Evolutionary conservation across 2,797 vertebrate species (phyloP).

Genomic region (Crypturellus tataupa): DNA sequence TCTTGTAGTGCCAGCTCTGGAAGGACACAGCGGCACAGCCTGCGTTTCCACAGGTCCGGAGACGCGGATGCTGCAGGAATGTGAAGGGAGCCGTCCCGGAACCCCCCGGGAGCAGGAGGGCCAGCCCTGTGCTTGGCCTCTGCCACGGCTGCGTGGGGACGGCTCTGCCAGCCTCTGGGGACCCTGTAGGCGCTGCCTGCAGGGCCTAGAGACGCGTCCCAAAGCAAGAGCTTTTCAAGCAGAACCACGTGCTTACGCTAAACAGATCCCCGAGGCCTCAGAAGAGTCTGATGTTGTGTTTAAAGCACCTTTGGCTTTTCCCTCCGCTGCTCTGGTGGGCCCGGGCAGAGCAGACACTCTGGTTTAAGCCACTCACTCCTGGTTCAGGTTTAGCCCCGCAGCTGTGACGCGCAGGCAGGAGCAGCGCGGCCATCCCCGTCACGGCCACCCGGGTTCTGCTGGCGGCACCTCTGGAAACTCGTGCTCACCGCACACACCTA

Average conservation of each 20-base stretch:
- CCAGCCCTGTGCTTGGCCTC: too few relatives aligned
- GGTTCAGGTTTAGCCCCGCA: slow-evolving; percentile 22
- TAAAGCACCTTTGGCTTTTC: background rate
- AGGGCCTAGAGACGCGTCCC: background rate
- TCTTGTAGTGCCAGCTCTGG: background rate
- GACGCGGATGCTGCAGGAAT: background rate
- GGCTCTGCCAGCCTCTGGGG: background rate
- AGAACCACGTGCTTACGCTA: background rate
- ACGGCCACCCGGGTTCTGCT: slow-evolving; percentile 54
- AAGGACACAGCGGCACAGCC: background rate
- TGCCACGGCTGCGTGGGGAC: too few relatives aligned
- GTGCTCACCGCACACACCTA: slow-evolving; percentile 50
- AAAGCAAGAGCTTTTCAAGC: background rate
- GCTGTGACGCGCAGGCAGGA: slow-evolving; percentile 21
- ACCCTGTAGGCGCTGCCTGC: background rate
- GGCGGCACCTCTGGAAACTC: slow-evolving; percentile 70
- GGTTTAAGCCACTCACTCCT: slow-evolving; percentile 15
- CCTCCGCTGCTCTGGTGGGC: background rate
- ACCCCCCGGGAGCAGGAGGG: background rate
- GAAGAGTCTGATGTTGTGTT: background rate
- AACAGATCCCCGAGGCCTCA: background rate
- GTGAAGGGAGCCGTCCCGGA: background rate
- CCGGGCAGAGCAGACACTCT: background rate
- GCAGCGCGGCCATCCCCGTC: slow-evolving; percentile 43
- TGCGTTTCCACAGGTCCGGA: background rate